These are phyloP conservation scores for Lycophotia porphyrea DNA, from an alignment of 2,888 invertebrate species.

Conservation along the genomic window DNA sequence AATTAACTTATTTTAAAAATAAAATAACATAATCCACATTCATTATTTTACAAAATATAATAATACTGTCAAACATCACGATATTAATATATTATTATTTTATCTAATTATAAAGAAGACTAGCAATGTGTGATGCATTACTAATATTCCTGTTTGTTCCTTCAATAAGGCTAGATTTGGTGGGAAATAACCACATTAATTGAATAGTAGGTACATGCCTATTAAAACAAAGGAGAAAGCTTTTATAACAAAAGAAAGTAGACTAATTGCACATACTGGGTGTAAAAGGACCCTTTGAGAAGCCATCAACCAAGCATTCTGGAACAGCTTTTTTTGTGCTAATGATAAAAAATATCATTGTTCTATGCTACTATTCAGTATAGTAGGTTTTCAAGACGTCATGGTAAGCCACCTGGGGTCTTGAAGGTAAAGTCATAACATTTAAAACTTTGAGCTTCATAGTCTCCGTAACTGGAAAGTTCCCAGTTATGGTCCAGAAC, in stretches of 20 bases:
- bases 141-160: constrained; percentile 18
- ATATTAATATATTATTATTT: constrained; percentile 28
- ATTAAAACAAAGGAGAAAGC: neutral
- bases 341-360: too few species aligned
- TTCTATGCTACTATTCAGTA: too few species aligned
- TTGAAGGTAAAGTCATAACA: too few species aligned
- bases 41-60: constrained; percentile 64
- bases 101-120: constrained; percentile 12
- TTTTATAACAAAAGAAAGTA: neutral
- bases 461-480: neutral
- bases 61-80: constrained; percentile 72
- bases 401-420: too few species aligned
- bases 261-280: neutral
- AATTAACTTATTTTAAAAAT: constrained; percentile 40
- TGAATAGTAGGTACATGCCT: neutral
- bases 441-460: neutral
- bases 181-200: neutral
- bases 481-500: too few species aligned
- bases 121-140: constrained; percentile 45
- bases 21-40: constrained; percentile 46
- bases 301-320: neutral
- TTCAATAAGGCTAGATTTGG: neutral
- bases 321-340: too few species aligned
- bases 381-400: too few species aligned
- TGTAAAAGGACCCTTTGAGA: neutral